Conservation (phyloP, 1,140 invertebrate species). For the Nasonia giraulti region DNA sequence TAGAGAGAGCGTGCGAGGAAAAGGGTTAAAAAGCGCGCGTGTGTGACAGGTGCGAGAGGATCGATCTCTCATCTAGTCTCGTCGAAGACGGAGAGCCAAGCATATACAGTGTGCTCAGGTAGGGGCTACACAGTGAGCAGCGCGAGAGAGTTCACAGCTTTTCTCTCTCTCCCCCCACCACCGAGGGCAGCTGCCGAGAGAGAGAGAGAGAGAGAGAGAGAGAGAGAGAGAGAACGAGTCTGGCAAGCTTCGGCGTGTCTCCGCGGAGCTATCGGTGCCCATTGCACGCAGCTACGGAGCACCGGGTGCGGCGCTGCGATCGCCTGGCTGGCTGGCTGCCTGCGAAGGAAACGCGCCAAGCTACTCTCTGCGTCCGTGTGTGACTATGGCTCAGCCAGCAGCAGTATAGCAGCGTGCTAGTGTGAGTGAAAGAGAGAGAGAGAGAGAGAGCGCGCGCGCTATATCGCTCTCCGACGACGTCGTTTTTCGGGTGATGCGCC, state of each 20-base stretch:
- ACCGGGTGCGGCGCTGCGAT: conserved; percentile 36
- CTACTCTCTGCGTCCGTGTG: background rate
- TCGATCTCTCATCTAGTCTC: conserved; percentile 43
- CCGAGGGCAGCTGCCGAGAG: too few species aligned
- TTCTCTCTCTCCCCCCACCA: conserved; percentile 11
- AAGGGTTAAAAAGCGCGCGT: conserved; percentile 13
- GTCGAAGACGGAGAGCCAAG: background rate
- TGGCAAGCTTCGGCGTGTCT: conserved; percentile 31
- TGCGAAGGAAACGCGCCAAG: conserved; percentile 41
- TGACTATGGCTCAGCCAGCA: conserved; percentile 11
- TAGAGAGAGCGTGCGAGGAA: conserved; percentile 24
- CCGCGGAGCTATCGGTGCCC: background rate
- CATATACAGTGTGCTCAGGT: background rate
- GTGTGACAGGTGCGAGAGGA: conserved; percentile 35
- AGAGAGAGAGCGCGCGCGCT: conserved; percentile 7
- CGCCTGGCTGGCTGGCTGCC: conserved; percentile 23
- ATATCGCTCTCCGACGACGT: background rate
- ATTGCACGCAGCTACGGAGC: conserved; percentile 1
- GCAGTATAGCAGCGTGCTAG: background rate
- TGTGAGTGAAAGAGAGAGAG: background rate
- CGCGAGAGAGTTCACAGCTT: conserved; percentile 13
- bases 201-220: background rate
- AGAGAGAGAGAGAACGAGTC: background rate
- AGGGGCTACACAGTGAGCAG: background rate
- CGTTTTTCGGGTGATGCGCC: conserved; percentile 12